A percentile compares a stretch with the other conserved stretches of the same genome.
Conservation (phyloP, 2,113 vertebrate species). For the Rattus norvegicus region GRCr8 NC_086020.1:121288501-121289000, state of each 20-base stretch:
- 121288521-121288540: not conserved
- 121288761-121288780: not conserved
- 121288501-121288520: not conserved
- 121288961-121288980: not conserved
- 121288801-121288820: not conserved
- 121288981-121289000: not conserved
- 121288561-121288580: not conserved
- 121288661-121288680: not conserved
- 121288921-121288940: not conserved
- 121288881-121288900: not conserved
- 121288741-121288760: not conserved
- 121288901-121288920: not conserved
- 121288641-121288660: rapidly evolving
- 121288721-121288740: not conserved
- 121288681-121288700: not conserved
- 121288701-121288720: not conserved
- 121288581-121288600: not conserved
- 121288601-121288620: not conserved
- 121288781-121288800: not conserved
- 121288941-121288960: not conserved
- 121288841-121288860: not conserved
- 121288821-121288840: not conserved
- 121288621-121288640: not conserved
- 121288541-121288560: not conserved
- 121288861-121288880: not conserved